Base-by-base conservation (phyloP, 2,888 invertebrate species). In the Sinopyrophorus schimmeli region DNA sequence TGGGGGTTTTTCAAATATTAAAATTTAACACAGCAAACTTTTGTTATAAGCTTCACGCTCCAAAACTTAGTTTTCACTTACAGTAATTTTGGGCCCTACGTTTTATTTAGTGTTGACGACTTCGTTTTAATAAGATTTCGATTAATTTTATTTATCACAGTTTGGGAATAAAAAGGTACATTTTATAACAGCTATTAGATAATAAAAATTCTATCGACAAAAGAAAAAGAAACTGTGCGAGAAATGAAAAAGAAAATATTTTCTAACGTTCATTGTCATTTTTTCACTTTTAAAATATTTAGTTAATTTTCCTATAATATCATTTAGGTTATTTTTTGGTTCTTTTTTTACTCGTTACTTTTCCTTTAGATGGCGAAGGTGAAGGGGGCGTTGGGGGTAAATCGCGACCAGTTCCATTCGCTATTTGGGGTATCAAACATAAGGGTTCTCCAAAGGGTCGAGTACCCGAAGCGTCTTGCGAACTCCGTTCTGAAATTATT, bases 361-460 rank as follows among this genome's bases (percentile, higher is more conserved):
- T 68, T 42, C 64, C 65, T 52, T 68, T 70, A 16, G 71, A 65
- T 27, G 71, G 69, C 44, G 71, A 70, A 24, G 71, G 66, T 52
- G 68, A 63, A 47, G 65, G 62, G 28, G 66, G 64, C 40, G 64
- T 64, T 27, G 62, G 65, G 50, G 66, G 66, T 23, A 50, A 43
- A 42, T 60, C 58, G 55, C 53, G 52, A 38, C 64, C 67, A 60
- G 67, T 65, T 56, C 74, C 74, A 68, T 75, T 76, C 67, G 71
- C 71, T 65, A 67, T 68, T 55, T 61, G 60, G 63, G 66, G 66
- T 64, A 66, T 66, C 54, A 67, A 69, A 79, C 87, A 84, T 73
- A 90, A 77, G 53, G 90, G 89, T 72, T 89, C 88, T 69, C 89
- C 89, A 54, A 72, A 73, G 18, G 73, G 73, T 58, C 72, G 68